phyloP scores from a whole-genome alignment of 2,113 vertebrate genomes.

The Misgurnus anguillicaudatus region DNA sequence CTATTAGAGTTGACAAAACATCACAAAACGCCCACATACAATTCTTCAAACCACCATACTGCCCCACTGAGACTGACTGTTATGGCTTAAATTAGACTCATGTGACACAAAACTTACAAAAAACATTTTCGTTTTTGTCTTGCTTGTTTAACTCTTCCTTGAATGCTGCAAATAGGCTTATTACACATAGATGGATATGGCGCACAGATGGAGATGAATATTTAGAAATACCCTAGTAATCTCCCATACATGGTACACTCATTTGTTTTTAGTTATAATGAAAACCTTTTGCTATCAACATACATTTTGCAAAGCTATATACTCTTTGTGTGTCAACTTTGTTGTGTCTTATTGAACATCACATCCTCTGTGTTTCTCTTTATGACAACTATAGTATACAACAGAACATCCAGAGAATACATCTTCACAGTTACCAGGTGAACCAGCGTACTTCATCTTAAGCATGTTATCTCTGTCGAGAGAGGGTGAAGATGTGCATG shows the following conservation, averaged over 20 bases:
- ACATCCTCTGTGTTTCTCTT: neutral
- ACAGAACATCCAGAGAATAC: neutral
- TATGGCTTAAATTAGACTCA: conserved; percentile 1
- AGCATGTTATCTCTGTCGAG: conserved; percentile 6
- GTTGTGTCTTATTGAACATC: no score
- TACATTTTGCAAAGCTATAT: no score
- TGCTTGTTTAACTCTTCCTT: conserved; percentile 8
- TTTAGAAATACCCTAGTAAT: no score
- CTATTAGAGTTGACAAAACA: conserved; percentile 48
- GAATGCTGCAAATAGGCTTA: neutral
- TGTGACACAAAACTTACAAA: neutral
- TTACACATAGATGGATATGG: no score
- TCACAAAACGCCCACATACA: conserved; percentile 28
- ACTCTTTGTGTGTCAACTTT: no score
- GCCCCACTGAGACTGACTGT: conserved; percentile 3
- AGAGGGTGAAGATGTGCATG: neutral
- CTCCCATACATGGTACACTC: no score
- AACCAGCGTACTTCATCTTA: neutral
- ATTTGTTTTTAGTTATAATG: no score
- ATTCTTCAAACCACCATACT: neutral
- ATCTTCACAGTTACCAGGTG: no score
- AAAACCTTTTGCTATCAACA: no score
- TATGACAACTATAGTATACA: neutral
- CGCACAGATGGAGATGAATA: no score
- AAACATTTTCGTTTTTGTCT: conserved; percentile 22